Evolutionary conservation across 2,113 vertebrate genomes (phyloP), one percentile per base, ranked within the genome.

Genomic region (Mormyrus lacerda): DNA sequence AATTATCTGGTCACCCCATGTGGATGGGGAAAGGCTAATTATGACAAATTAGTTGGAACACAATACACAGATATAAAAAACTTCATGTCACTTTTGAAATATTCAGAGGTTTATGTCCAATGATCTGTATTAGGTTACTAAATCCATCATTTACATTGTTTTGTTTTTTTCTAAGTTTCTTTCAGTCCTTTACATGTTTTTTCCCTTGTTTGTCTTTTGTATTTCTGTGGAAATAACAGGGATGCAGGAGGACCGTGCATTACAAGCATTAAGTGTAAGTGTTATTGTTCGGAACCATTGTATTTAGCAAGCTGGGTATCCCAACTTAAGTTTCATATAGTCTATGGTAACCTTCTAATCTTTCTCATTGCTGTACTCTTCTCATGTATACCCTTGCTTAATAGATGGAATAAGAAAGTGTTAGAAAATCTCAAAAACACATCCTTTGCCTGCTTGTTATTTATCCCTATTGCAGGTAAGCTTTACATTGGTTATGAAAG

Each of bases 161-260:
- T 42, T 83, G 7, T 83, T 86, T 47, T 35, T 19, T 24, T 4
- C 6, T 87, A 2, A 53, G 10, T 85, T 48, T 89, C 31, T 61
- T 51, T 94, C 92, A 93, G 90, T 93, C 93, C 93, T 88, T 92
- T 92, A 92, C 90, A 55, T 55, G 53, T 92, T 91, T 92, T 91
- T 89, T 91, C 21, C 0, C 73, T 91, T 91, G 4, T 53, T 82
- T 73, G 27, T 53, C 61, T 47, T 89, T 88, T 73, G 35, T 47
- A n/a, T n/a, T n/a, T n/a, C n/a, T n/a, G 39, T 19, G 27, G 13
- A 48, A 39, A 53, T 55, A 87, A 48, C 89, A 90, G 89, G 76
- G 27, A 47, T 87, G 79, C 39, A 88, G 87, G 87, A 58, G 76
- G 89, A 90, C 51, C 65, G 3, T 79, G 73, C 73, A 85, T 83